phyloP scores from a whole-genome alignment of 1,140 invertebrate species.

The Lineus longissimus region DNA sequence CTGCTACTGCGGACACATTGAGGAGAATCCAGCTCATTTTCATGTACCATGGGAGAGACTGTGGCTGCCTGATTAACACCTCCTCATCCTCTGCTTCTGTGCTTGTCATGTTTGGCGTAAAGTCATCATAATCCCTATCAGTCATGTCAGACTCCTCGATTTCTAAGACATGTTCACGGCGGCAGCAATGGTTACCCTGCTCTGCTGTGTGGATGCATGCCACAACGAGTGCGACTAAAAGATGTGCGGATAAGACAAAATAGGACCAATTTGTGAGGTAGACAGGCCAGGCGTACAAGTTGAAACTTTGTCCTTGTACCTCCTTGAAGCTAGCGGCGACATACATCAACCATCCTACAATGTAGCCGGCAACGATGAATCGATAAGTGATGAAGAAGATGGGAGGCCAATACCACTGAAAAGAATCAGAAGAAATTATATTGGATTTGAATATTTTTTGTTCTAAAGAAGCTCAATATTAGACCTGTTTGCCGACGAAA shows the following conservation, averaged over 20 bases:
- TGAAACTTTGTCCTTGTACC: constrained; percentile 12
- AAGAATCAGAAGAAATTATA: constrained; percentile 6
- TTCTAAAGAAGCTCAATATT: no score
- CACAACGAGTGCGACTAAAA: constrained; percentile 23
- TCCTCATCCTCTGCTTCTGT: not conserved
- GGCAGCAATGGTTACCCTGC: not conserved
- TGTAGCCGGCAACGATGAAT: constrained; percentile 18
- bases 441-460: no score
- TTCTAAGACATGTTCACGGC: constrained; percentile 4
- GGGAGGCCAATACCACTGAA: constrained; percentile 29
- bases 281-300: constrained; percentile 16
- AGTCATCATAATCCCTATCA: constrained; percentile 5
- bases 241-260: constrained; percentile 29
- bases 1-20: constrained; percentile 21
- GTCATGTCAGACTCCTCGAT: not conserved
- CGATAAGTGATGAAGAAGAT: constrained; percentile 20
- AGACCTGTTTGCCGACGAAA: no score
- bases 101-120: constrained; percentile 8
- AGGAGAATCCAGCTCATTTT: constrained; percentile 36
- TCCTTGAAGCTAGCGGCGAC: not conserved
- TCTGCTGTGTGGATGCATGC: not conserved
- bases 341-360: constrained; percentile 14
- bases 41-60: constrained; percentile 26
- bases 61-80: not conserved
- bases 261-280: constrained; percentile 43